Percentiles rank a stretch among this genome's conserved stretches.
Evolutionary conservation across 2,888 invertebrate species (phyloP).

Genomic region (Sipha maydis): DNA sequence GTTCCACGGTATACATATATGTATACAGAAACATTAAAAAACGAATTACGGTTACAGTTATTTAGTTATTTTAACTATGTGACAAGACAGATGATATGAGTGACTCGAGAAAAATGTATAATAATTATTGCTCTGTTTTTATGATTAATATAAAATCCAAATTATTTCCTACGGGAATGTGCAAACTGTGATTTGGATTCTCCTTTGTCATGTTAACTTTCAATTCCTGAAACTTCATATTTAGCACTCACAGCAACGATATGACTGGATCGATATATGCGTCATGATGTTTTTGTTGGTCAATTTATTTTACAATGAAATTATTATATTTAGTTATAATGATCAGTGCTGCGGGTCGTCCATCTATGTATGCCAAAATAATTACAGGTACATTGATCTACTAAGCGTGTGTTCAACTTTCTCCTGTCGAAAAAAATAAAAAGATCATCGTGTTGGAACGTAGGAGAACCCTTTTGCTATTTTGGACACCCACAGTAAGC

Average conservation of each 20-base stretch:
- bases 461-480: slow-evolving; percentile 46
- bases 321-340: not conserved
- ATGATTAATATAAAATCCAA: not conserved
- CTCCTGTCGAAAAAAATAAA: not conserved
- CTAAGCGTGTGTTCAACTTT: slow-evolving; percentile 8
- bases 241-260: not conserved
- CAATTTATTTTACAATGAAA: slow-evolving; percentile 20
- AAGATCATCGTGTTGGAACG: not conserved
- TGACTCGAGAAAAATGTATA: not conserved
- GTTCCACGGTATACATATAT: not conserved
- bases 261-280: not conserved
- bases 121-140: not conserved
- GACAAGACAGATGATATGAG: not conserved
- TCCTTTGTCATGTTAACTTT: not conserved
- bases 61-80: not conserved
- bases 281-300: not conserved
- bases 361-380: slow-evolving; percentile 18
- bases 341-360: not conserved
- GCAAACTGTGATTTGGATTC: not conserved
- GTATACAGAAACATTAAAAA: not conserved
- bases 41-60: not conserved
- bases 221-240: not conserved
- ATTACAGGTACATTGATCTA: slow-evolving; percentile 29
- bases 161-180: not conserved
- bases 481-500: slow-evolving; percentile 35